Percentiles rank a stretch among this genome's conserved stretches.
These are phyloP conservation scores for Congeria kusceri DNA, from an alignment of 2,888 invertebrate genomes.

Conservation along the genomic window DNA sequence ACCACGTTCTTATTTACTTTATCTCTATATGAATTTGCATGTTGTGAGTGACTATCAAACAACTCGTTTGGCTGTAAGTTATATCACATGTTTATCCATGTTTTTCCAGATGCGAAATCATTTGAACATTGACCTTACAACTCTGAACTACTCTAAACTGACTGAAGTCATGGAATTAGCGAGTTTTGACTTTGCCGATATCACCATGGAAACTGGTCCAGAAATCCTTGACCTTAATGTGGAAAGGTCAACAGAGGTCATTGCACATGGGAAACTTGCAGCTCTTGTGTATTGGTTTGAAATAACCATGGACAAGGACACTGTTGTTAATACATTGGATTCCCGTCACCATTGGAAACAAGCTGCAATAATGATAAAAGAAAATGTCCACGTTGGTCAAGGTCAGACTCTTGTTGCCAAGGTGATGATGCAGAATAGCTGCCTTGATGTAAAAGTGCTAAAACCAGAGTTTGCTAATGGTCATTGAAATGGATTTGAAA, in stretches of 20 bases:
- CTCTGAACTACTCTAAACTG: constrained; percentile 74
- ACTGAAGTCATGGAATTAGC: constrained; percentile 78
- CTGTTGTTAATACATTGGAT: constrained; percentile 72
- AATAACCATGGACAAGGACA: constrained; percentile 65
- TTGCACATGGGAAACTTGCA: constrained; percentile 72
- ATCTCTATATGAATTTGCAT: too few species aligned
- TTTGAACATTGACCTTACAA: constrained; percentile 77
- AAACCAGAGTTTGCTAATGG: constrained; percentile 17
- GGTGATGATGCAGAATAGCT: constrained; percentile 76
- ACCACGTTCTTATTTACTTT: too few species aligned
- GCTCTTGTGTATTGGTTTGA: constrained; percentile 82
- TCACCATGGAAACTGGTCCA: constrained; percentile 43
- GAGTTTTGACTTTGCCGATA: constrained; percentile 71
- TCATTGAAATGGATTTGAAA: constrained; percentile 1
- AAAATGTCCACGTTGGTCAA: constrained; percentile 56
- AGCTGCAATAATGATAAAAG: constrained; percentile 76
- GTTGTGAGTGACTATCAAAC: too few species aligned
- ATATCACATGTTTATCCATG: not conserved
- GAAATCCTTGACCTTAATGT: constrained; percentile 64
- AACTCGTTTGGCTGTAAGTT: too few species aligned
- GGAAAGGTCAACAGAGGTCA: constrained; percentile 62
- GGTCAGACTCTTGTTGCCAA: constrained; percentile 67
- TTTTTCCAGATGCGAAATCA: constrained; percentile 78
- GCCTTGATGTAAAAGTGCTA: constrained; percentile 66
- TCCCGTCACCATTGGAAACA: constrained; percentile 77